Base-by-base conservation (phyloP, 2,888 invertebrate genomes). In the Parelbella ahira region DNA sequence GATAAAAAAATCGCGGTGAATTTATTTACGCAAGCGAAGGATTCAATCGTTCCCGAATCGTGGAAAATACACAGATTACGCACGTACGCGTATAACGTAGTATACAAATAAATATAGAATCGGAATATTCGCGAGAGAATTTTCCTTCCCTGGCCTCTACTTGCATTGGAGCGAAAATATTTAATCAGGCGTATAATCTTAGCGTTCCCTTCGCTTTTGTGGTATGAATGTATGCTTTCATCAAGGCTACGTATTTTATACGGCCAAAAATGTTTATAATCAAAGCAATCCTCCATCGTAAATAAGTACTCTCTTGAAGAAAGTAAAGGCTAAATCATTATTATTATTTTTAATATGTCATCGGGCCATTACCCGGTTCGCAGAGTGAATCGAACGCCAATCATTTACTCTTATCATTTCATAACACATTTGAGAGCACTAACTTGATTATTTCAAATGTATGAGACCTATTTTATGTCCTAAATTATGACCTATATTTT, bases 131-230 rank as follows among this genome's bases (percentile, higher is more conserved):
- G 56, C 63, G 46, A 47, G 49, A 50, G 62, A 64, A 55, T 58
- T 67, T 67, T 72, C 52, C 70, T 68, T 63, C 69, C 61, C 53
- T 60, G 70, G 62, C 74, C 72, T 79, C 72, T 81, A 79, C 81
- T 82, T 82, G 82, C 80, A 74, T 73, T 76, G 73, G 71, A 83
- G 82, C 77, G 82, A 82, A 84, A 84, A 83, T 81, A 81, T 83
- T 83, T 83, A 82, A 84, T 84, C 83, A 83, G 72, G 78, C 83
- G 81, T 76, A 75, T 82, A 80, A 84, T 82, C 80, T 80, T 73
- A 71, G 71, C 74, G 68, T 72, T 71, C 68, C 68, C 66, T 70
- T 63, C 69, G 75, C 73, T 70, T 72, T 75, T 72, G 78, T 68
- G 73, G 79, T 63, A 68, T 56, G 58, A 63, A 67, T 66, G 63